Conservation (phyloP, 2,888 invertebrate genomes). For the Metalampra italica region DNA sequence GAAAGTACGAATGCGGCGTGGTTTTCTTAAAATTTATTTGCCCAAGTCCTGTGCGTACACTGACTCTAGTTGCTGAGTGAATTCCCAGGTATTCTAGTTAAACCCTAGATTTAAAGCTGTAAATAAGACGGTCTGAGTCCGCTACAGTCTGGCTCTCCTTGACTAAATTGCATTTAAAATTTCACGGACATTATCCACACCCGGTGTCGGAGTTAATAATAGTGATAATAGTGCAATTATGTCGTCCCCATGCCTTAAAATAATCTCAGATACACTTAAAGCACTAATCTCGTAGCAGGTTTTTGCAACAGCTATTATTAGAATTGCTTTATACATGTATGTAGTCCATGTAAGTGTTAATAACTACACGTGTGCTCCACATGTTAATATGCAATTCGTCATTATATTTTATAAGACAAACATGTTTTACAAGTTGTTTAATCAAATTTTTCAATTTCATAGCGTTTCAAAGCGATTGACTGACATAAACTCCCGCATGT, state of each 20-base stretch:
- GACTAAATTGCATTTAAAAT: slow-evolving; percentile 16
- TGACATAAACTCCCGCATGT: too few species aligned
- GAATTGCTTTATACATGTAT: slow-evolving; percentile 12
- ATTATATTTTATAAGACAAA: not conserved
- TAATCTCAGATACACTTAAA: slow-evolving; percentile 13
- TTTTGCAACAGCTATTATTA: slow-evolving; percentile 13
- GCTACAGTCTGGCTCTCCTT: slow-evolving; percentile 5
- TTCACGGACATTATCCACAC: slow-evolving; percentile 20
- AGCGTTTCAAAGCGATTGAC: too few species aligned
- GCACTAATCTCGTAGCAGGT: slow-evolving; percentile 14
- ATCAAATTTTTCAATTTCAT: not conserved
- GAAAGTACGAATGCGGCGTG: not conserved
- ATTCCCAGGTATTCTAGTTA: slow-evolving; percentile 2
- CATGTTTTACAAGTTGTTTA: not conserved
- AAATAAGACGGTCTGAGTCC: not conserved
- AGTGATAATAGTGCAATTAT: slow-evolving; percentile 29
- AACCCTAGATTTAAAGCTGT: slow-evolving; percentile 6
- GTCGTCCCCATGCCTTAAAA: slow-evolving; percentile 17
- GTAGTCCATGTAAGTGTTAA: slow-evolving; percentile 8
- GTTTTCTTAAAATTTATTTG: not conserved
- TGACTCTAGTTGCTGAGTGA: not conserved
- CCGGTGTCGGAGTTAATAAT: slow-evolving; percentile 18
- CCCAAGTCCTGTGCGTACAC: not conserved
- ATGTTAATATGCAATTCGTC: not conserved
- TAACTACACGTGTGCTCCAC: slow-evolving; percentile 6